Evolutionary conservation across 2,797 vertebrate genomes (phyloP).

Genomic region (Tragelaphus oryx): DNA sequence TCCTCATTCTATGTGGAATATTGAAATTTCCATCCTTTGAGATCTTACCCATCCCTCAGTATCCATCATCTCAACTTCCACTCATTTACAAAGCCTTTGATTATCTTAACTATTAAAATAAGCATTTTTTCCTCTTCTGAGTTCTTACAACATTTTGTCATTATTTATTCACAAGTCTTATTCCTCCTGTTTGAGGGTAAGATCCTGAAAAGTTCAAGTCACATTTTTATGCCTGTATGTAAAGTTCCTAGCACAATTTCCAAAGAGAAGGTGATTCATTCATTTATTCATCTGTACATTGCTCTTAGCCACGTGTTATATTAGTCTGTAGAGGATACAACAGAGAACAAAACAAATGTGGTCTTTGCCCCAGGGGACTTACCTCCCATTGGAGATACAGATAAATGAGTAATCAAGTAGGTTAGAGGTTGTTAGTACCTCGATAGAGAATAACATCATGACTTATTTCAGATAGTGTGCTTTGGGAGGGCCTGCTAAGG

Average conservation of each 20-base stretch:
- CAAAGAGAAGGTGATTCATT: not conserved
- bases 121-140: not conserved
- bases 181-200: not conserved
- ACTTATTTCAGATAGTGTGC: not conserved
- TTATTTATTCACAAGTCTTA: not conserved
- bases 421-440: not conserved
- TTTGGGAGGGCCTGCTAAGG: not conserved
- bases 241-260: not conserved
- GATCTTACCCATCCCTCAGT: not conserved
- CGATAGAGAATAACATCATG: not conserved
- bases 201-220: not conserved
- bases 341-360: not conserved
- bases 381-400: not conserved
- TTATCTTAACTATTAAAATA: not conserved
- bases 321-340: not conserved
- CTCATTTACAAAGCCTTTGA: not conserved
- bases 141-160: not conserved
- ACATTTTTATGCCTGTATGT: not conserved
- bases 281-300: not conserved
- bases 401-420: not conserved
- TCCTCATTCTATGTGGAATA: not conserved
- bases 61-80: not conserved
- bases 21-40: not conserved
- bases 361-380: not conserved
- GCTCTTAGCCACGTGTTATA: not conserved